These are phyloP conservation scores for Pseudorhiza aurosa DNA, from an alignment of 30 jellyfish, hydroid and myxozoan genomes.

Conservation along the genomic window DNA sequence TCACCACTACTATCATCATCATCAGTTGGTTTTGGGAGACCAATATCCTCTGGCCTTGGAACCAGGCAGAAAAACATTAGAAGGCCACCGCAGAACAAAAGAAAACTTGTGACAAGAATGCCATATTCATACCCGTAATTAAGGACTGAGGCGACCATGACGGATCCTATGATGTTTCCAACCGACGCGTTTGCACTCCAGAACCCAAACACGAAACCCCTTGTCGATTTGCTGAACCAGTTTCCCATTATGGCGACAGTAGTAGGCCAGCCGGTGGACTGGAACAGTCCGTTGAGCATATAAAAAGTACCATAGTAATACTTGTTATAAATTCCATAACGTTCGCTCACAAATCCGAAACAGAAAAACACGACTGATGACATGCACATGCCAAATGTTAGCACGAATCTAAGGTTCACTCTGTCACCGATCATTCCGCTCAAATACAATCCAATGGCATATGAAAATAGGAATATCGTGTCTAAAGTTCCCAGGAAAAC, in stretches of 20 bases:
- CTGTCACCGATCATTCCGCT: conserved; percentile 96
- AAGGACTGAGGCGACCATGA: conserved; percentile 78
- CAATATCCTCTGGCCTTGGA: conserved; percentile 81
- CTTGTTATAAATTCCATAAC: conserved; percentile 43
- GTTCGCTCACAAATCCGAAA: conserved; percentile 85
- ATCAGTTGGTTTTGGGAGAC: conserved; percentile 46
- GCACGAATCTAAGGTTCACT: conserved; percentile 77
- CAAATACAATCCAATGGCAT: conserved; percentile 90
- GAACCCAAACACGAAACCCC: conserved; percentile 94
- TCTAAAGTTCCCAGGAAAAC: conserved; percentile 86
- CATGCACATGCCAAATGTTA: conserved; percentile 90
- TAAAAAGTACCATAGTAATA: conserved; percentile 69
- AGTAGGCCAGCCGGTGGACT: conserved; percentile 99
- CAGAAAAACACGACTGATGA: conserved; percentile 79
- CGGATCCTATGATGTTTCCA: conserved; percentile 92
- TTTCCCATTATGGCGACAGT: conserved; percentile 95
- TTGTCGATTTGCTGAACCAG: conserved; percentile 92
- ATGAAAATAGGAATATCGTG: conserved; percentile 79
- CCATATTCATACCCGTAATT: conserved; percentile 93
- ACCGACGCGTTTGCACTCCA: conserved; percentile 97
- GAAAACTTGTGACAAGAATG: conserved; percentile 65
- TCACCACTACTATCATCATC: conserved; percentile 1
- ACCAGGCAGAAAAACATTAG: conserved; percentile 68
- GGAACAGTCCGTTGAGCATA: conserved; percentile 87
- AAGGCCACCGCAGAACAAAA: conserved; percentile 89